Base-by-base conservation (phyloP, 2,888 invertebrate species). In the Meghimatium bilineatum region DNA sequence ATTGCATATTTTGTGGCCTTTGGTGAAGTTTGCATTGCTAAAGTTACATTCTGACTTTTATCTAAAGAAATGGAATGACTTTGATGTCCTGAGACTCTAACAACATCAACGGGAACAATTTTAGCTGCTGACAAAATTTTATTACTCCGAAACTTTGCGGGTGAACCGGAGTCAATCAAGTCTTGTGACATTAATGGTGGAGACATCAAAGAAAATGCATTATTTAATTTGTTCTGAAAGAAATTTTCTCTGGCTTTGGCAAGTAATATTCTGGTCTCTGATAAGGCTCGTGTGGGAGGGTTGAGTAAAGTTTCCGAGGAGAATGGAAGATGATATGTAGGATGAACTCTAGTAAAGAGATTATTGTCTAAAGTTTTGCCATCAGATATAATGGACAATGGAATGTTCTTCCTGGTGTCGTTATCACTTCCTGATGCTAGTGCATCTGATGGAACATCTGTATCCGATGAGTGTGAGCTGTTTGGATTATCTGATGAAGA, bases 401-500 rank as follows among this genome's bases (percentile, higher is more conserved):
- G 78, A 12, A 71, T 79, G 26, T 56, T 66, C 34, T 79, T 79
- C 26, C 67, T 72, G 0, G 66, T 80, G 26, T 79, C 75, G 26
- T 66, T 78, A 56, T 84, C 83, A 56, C 60, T 74, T 23, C 56
- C 72, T 32, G 83, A 80, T 26, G 26, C 49, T n/a, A 84, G 26
- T 29, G 26, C 78, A 72, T 83, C 83, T 36, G 83, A 80, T 26
- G 26, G 67, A 29, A 71, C 38, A 56, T 49, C 34, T 14, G 38
- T 29, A 32, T 79, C 52, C 0, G 75, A 74, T 26, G 80, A 74
- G 32, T 66, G 83, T 10, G 78, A 83, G 34, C 74, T 84, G 63
- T 60, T 36, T 32, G 83, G 80, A 36, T 80, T 74, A 26, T 84
- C 80, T 38, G 83, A 80, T 2, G 83, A 77, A 10, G 82, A 82